Percentiles rank a stretch among this genome's conserved stretches.
phyloP scores from a whole-genome alignment of 2,113 vertebrate genomes.

The Neolamprologus cancellatus region DNA sequence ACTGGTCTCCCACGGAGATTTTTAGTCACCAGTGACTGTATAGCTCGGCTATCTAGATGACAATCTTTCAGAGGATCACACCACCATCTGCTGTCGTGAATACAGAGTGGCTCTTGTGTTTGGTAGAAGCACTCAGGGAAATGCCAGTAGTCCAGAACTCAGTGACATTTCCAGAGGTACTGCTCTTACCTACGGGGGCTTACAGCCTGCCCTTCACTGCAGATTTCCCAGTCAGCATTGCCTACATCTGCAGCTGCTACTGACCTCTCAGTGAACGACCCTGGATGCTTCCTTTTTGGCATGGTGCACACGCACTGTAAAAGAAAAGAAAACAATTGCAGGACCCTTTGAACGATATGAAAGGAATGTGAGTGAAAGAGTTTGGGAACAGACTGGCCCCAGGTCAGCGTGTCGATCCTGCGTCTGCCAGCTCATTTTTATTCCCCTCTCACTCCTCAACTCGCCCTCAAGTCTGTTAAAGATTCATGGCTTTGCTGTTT shows the following conservation, averaged over 20 bases:
- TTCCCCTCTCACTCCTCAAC: background rate
- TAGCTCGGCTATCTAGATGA: background rate
- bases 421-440: conserved; percentile 17
- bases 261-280: conserved; percentile 6
- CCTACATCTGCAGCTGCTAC: background rate
- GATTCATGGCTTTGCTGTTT: background rate
- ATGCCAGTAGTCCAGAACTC: background rate
- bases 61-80: background rate
- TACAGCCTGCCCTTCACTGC: background rate
- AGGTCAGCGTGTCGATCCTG: conserved; percentile 13
- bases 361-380: conserved; percentile 19
- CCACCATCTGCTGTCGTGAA: background rate
- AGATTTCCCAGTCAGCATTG: background rate
- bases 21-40: background rate
- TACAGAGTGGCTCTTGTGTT: background rate
- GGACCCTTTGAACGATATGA: background rate
- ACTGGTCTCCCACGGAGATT: background rate
- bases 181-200: background rate
- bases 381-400: conserved; percentile 31
- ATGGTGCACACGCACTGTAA: background rate
- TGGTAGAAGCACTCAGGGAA: background rate
- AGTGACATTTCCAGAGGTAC: conserved; percentile 24
- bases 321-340: background rate
- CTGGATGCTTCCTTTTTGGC: conserved; percentile 29
- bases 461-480: background rate